A percentile compares a stretch with the other conserved stretches of the same genome.
These are phyloP conservation scores for Elysia crispata DNA, from an alignment of 2,888 invertebrate genomes.

Conservation along the genomic window DNA sequence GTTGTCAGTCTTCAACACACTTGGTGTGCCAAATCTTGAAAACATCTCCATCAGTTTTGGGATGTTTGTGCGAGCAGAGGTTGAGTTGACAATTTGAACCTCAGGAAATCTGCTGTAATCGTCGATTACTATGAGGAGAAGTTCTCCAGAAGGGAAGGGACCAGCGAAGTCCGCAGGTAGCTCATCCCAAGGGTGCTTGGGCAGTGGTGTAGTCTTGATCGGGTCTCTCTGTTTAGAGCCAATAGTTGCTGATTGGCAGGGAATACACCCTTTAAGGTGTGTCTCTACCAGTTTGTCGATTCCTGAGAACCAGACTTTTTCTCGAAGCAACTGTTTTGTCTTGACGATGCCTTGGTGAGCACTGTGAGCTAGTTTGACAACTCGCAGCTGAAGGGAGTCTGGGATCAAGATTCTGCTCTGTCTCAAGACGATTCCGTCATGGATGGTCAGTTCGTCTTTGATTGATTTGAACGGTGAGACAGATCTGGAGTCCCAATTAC, in stretches of 20 bases:
- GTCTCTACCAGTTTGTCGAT: slow-evolving; percentile 56
- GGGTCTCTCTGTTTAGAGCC: slow-evolving; percentile 33
- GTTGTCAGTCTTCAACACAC: slow-evolving; percentile 49
- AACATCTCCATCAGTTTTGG: slow-evolving; percentile 52
- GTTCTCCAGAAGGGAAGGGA: slow-evolving; percentile 46
- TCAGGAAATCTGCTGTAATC: slow-evolving; percentile 55
- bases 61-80: slow-evolving; percentile 48
- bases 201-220: slow-evolving; percentile 17
- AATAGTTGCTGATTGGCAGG: slow-evolving; percentile 51
- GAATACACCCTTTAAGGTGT: slow-evolving; percentile 48
- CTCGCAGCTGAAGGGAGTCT: slow-evolving; percentile 48
- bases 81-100: slow-evolving; percentile 50
- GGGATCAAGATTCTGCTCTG: slow-evolving; percentile 53
- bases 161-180: slow-evolving; percentile 41
- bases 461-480: slow-evolving; percentile 26
- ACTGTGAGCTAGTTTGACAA: slow-evolving; percentile 56
- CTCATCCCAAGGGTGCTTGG: slow-evolving; percentile 36
- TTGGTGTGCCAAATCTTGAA: slow-evolving; percentile 51
- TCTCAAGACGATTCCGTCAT: slow-evolving; percentile 48
- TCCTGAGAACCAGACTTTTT: slow-evolving; percentile 60
- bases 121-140: slow-evolving; percentile 55
- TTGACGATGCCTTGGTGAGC: slow-evolving; percentile 59
- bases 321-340: slow-evolving; percentile 56
- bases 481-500: slow-evolving; percentile 43
- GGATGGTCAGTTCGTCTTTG: slow-evolving; percentile 44